Base-by-base conservation (phyloP, 92 coral and sea anemone species). In the Bergia sp. region DNA sequence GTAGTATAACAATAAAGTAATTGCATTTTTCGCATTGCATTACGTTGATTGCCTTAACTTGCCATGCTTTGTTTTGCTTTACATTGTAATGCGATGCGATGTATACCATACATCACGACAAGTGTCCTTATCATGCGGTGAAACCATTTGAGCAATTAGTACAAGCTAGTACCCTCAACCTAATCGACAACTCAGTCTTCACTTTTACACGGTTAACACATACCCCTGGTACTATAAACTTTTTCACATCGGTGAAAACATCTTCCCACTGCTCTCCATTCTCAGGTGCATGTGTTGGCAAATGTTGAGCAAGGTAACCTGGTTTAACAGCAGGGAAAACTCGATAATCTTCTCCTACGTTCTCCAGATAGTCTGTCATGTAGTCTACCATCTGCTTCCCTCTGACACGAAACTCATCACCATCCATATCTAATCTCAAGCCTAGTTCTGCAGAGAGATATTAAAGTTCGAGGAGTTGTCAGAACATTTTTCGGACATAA, bases 171-270 rank as follows among this genome's bases (percentile, higher is more conserved):
- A 12, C 58, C 10, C 2, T 7, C 53, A 8, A 55, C 9, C 9
- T 55, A 55, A 8, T 8, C 64, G 23, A 16, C 5, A n/a, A 67
- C 73, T 6, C 73, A 16, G 2, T 1, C 4, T 67, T 36, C 9
- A 67, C 9, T n/a, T 5, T 67, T 18, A 67, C 49, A 2, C 2
- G 18, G 18, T 53, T 18, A 53, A 11, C 37, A 77, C 81, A n/a
- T 67, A 67, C 73, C 73, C 73, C 73, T 9, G 73, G 73, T 67
- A 67, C 73, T 21, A 67, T 67, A 23, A 67, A 67, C 73, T 67
- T 16, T 67, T 21, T 67, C 73, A 67, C 73, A 67, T 67, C 73
- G 8, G 73, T 16, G 36, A 67, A 67, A 67, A 67, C 73, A 67
- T 67, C 73, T 10, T 67, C 73, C 73, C 73, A 67, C 8, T 21